A percentile compares a stretch with the other conserved stretches of the same genome.
phyloP scores from a whole-genome alignment of 2,888 invertebrate genomes.

The Hofmannophila pseudospretella region DNA sequence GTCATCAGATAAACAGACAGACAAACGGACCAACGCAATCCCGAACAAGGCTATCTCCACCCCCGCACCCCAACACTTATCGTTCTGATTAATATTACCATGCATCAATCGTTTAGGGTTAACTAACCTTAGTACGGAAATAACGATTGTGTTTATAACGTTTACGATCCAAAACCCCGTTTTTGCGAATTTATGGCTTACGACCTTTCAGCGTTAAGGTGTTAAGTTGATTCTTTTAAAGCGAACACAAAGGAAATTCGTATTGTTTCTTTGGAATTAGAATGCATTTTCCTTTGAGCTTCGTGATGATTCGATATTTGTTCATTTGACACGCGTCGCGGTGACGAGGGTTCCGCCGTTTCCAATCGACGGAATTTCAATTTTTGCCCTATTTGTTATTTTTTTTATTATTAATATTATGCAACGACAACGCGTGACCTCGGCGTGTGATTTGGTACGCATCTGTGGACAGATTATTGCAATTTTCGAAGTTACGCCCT shows the following conservation, averaged over 20 bases:
- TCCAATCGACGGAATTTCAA: constrained; percentile 47
- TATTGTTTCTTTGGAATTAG: constrained; percentile 17
- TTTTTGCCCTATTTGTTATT: constrained; percentile 48
- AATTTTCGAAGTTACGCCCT: constrained; percentile 27
- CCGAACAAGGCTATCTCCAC: constrained; percentile 24
- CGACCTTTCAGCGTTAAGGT: constrained; percentile 12
- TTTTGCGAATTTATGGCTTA: constrained; percentile 7
- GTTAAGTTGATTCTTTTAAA: constrained; percentile 9
- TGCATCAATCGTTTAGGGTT: constrained; percentile 40
- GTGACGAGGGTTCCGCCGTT: constrained; percentile 46
- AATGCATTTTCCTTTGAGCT: constrained; percentile 18
- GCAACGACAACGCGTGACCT: constrained; percentile 41
- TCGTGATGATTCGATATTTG: constrained; percentile 31
- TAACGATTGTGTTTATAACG: constrained; percentile 4
- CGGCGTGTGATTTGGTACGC: constrained; percentile 45
- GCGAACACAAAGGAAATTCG: constrained; percentile 14
- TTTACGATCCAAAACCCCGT: constrained; percentile 2
- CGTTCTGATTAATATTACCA: constrained; percentile 47
- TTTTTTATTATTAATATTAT: constrained; percentile 47
- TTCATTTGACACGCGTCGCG: constrained; percentile 43
- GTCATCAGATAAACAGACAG: constrained; percentile 40
- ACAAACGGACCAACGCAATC: constrained; percentile 29
- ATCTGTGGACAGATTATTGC: constrained; percentile 52
- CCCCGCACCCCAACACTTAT: constrained; percentile 37
- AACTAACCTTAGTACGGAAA: constrained; percentile 13